Conservation (phyloP, 2,113 vertebrate genomes). For the Rhinolophus sinicus region DNA sequence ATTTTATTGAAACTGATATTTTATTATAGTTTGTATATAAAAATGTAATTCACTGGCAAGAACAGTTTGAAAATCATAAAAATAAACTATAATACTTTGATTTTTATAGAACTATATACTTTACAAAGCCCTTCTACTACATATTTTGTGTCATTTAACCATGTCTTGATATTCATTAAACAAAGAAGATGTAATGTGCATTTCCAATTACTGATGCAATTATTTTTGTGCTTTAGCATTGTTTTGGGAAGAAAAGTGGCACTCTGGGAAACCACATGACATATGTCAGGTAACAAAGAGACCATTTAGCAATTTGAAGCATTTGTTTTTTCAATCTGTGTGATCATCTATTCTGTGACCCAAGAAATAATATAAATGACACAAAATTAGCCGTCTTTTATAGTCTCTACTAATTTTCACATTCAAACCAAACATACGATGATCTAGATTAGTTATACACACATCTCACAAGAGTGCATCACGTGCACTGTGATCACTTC, state of each 20-base stretch:
- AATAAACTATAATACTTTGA: background rate
- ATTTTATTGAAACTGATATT: background rate
- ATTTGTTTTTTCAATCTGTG: slow-evolving; percentile 42
- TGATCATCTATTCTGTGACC: slow-evolving; percentile 48
- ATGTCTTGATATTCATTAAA: background rate
- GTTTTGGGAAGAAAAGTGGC: slow-evolving; percentile 5
- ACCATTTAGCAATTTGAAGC: slow-evolving; percentile 43
- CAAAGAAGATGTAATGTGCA: background rate
- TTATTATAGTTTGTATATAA: background rate
- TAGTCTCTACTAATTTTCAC: background rate
- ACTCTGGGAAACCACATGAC: background rate
- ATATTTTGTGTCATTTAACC: background rate
- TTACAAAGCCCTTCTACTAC: background rate
- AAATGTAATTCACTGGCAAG: background rate
- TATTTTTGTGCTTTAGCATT: background rate
- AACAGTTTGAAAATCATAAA: background rate
- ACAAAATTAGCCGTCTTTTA: background rate
- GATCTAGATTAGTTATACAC: background rate
- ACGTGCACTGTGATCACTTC: background rate
- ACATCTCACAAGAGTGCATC: background rate
- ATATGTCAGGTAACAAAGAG: slow-evolving; percentile 39
- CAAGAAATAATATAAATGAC: slow-evolving; percentile 41
- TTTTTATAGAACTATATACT: background rate
- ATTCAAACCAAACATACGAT: background rate
- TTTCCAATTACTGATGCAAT: background rate